Conservation (phyloP, 2,888 invertebrate species). For the Volucella bombylans region DNA sequence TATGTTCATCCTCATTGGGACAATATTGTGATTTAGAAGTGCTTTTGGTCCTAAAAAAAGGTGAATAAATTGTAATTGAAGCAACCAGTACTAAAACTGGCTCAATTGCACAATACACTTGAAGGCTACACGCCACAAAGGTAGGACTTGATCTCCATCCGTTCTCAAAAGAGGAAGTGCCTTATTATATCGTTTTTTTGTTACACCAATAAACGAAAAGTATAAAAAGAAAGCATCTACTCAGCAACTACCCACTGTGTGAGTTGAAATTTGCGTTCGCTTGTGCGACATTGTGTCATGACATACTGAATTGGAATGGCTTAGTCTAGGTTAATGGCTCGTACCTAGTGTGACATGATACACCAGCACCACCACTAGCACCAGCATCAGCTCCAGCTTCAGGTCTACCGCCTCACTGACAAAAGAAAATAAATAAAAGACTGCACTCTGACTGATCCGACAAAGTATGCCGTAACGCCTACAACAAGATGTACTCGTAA, state of each 20-base stretch:
- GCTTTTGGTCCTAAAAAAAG: constrained; percentile 36
- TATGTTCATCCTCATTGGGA: constrained; percentile 21
- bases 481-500: constrained; percentile 14
- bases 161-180: constrained; percentile 49
- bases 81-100: constrained; percentile 53
- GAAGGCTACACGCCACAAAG: background rate
- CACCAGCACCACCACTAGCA: constrained; percentile 1
- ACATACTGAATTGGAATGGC: constrained; percentile 34
- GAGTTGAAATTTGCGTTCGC: constrained; percentile 26
- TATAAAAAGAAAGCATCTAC: constrained; percentile 36
- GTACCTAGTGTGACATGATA: constrained; percentile 29
- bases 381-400: too few species aligned
- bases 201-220: too few species aligned
- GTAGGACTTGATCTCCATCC: constrained; percentile 24
- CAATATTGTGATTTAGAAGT: constrained; percentile 18
- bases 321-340: constrained; percentile 12
- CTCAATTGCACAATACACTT: constrained; percentile 60
- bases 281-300: constrained; percentile 26
- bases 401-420: constrained; percentile 17
- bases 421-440: constrained; percentile 18
- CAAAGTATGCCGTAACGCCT: constrained; percentile 53
- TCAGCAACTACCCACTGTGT: background rate
- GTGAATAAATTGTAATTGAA: constrained; percentile 43
- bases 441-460: constrained; percentile 45
- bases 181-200: too few species aligned